Evolutionary conservation across 2,113 vertebrate genomes (phyloP), one percentile per base, ranked within the genome.

Genomic region (Origma solitaria): DNA sequence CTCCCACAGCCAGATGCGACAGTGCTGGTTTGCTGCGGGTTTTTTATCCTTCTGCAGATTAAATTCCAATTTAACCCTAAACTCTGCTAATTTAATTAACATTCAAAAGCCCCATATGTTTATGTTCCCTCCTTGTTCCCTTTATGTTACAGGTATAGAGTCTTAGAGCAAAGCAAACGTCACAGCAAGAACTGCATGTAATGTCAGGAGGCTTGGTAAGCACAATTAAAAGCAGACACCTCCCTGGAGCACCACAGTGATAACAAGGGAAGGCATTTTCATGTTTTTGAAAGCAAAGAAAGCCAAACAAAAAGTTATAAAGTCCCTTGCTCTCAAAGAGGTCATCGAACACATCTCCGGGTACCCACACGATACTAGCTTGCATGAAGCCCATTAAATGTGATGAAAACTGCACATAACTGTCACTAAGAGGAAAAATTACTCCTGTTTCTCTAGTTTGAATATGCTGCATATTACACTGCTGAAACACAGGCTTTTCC

Each of bases 191-290:
- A 72, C 49, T 80, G 58, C 40, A 66, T 40, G 56, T 49, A 94
- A 73, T 58, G 66, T 92, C 85, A 93, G 71, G 91, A 86, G 79
- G 42, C 80, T 94, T 90, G 80, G 33, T 56, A 87, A 91, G 76
- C 72, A 42, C 71, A 86, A 93, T 88, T 78, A 95, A 95, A 95
- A 95, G 79, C 87, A 86, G 82, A 95, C 60, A 87, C 68, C 72
- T 94, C 84, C 75, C 75, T 77, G 71, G 58, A 88, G 89, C 56
- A 70, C 22, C 33, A 54, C 33, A 75, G 44, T 91, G 90, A 86
- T 90, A 96, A 95, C 38, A 75, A 95, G 71, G 23, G 82, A 93
- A 94, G 42, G 73, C 64, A 85, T 92, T 94, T 95, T 95, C 82
- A 91, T 88, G 83, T 68, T 87, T 89, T 58, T 82, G 77, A 95